Base-by-base conservation (phyloP, 2,113 vertebrate species). In the Chinchilla lanigera region DNA sequence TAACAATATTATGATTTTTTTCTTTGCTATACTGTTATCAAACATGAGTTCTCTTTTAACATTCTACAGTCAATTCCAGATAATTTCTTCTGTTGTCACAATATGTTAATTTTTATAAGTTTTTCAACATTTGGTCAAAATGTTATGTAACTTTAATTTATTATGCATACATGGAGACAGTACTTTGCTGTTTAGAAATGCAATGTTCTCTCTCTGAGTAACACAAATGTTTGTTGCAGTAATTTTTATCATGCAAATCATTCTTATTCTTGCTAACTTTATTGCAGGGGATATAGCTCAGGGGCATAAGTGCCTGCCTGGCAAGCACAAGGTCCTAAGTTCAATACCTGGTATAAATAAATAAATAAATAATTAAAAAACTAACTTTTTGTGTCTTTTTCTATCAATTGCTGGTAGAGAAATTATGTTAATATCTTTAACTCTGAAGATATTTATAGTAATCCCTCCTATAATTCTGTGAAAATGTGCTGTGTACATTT, bases 121-220 rank as follows among this genome's bases (percentile, higher is more conserved):
- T 7, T 0, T 63, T 95, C 80, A 22, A 71, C 38, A 78, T 82
- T 89, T 90, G 58, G n/a, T 80, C 7, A 95, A 95, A 90, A 52
- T 71, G 24, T 12, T 33, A 65, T 13, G 14, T 33, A 33, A 65
- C 84, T 69, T 58, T 95, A 93, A 77, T 61, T 33, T 35, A 85
- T 56, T 38, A 84, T 78, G 56, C 11, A 87, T 87, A 52, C 9
- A 7, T 38, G 30, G 69, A 90, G 90, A 69, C n/a, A 44, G 20
- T 58, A 41, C 75, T 58, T 9, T 67, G 47, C 7, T 69, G 0
- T 92, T 58, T 22, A 22, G 52, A 38, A 85, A 13, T 58, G 3
- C 33, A 73, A 11, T 73, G n/a, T 50, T 81, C 10, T 54, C 10
- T 38, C 26, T 26, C 11, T 50, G 67, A 50, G 81, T 58, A 85